These are phyloP conservation scores for Artemia sinica DNA, from an alignment of 2,888 invertebrate genomes.

Conservation along the genomic window DNA sequence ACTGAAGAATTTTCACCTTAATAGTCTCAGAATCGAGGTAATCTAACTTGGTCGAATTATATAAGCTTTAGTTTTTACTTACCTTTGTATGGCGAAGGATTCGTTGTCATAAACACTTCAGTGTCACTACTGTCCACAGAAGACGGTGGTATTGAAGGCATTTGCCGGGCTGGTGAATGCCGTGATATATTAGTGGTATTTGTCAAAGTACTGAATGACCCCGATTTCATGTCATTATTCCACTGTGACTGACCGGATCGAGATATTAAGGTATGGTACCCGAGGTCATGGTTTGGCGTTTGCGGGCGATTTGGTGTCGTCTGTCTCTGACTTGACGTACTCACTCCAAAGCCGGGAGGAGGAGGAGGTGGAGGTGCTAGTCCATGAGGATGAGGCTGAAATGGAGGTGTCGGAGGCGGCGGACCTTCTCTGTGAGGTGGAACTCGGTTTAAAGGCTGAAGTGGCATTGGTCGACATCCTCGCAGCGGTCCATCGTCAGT, in stretches of 20 bases:
- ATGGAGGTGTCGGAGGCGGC: slow-evolving; percentile 20
- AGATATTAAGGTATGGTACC: slow-evolving; percentile 57
- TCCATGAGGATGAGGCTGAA: slow-evolving; percentile 11
- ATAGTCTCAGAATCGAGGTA: too few relatives aligned
- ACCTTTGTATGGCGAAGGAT: background rate
- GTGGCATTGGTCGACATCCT: background rate
- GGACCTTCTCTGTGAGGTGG: slow-evolving; percentile 31
- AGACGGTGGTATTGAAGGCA: slow-evolving; percentile 1
- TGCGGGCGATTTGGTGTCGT: slow-evolving; percentile 28
- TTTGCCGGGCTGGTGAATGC: background rate
- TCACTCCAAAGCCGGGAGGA: slow-evolving; percentile 8
- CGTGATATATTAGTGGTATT: background rate
- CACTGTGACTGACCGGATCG: slow-evolving; percentile 35
- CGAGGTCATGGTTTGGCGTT: slow-evolving; percentile 56
- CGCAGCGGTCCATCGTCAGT: background rate
- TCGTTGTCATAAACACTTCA: background rate
- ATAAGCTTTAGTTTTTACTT: background rate
- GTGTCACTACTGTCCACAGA: background rate
- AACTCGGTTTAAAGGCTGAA: slow-evolving; percentile 30
- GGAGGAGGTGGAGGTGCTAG: background rate
- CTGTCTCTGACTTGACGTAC: slow-evolving; percentile 17
- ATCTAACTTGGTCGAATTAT: too few relatives aligned
- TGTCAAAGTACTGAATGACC: slow-evolving; percentile 16
- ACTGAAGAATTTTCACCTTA: too few relatives aligned
- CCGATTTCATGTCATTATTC: slow-evolving; percentile 8